A percentile compares a stretch with the other conserved stretches of the same genome.
phyloP scores from a whole-genome alignment of 2,888 invertebrate species.

The Pycnomerus fuliginosus region DNA sequence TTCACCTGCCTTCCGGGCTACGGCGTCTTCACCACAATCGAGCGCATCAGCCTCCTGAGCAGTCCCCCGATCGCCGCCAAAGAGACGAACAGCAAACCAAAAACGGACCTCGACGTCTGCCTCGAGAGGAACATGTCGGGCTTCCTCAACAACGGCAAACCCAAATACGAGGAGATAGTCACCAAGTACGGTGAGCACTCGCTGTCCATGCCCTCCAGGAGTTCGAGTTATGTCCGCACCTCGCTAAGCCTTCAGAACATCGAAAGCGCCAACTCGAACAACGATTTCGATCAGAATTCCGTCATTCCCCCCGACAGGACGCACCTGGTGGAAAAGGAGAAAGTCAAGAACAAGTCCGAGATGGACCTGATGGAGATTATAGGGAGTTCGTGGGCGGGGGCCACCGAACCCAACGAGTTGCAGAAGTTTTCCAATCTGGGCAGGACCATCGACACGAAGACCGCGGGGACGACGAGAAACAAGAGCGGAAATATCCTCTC shows the following conservation, averaged over 20 bases:
- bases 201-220: constrained; percentile 28
- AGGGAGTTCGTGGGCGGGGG: constrained; percentile 43
- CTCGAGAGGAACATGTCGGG: constrained; percentile 35
- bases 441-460: constrained; percentile 6
- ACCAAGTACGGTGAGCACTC: constrained; percentile 40
- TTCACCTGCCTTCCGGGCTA: constrained; percentile 47
- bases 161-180: constrained; percentile 43
- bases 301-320: constrained; percentile 48
- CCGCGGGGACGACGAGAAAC: constrained; percentile 48
- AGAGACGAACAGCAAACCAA: constrained; percentile 2
- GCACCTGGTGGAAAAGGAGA: constrained; percentile 37
- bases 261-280: constrained; percentile 47
- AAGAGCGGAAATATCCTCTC: constrained; percentile 63
- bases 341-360: constrained; percentile 44
- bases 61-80: constrained; percentile 19
- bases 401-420: constrained; percentile 34
- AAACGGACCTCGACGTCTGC: constrained; percentile 33
- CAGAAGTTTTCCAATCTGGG: constrained; percentile 38
- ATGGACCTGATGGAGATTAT: constrained; percentile 49
- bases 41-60: constrained; percentile 37
- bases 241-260: constrained; percentile 48
- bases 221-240: constrained; percentile 35
- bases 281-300: constrained; percentile 52
- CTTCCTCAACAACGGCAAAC: constrained; percentile 29
- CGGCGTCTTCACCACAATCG: constrained; percentile 50